Evolutionary conservation across 2,113 vertebrate species (phyloP), one percentile per base, ranked within the genome.

Genomic region (Chloropsis hardwickii): DNA sequence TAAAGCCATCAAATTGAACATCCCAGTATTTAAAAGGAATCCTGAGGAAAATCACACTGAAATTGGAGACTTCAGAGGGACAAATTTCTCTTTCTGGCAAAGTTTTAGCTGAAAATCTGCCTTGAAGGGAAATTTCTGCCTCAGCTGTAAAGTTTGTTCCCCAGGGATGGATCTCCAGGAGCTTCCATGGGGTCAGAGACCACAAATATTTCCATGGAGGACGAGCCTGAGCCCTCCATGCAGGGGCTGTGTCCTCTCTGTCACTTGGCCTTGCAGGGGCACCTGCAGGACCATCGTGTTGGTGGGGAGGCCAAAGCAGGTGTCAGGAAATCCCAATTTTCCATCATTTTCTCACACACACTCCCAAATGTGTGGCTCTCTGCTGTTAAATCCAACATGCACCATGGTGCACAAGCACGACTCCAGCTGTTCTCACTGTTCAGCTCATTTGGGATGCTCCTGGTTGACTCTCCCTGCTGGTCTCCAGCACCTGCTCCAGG

Each of bases 371-470:
- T 74, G 14, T n/a, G 53, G 5, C 25, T 86, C 45, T 57, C 12
- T 74, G 70, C 53, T 83, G 35, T 71, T 89, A 33, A 39, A 78
- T 23, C 42, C 42, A 50, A 45, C 25, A 20, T 2, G 15, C 11
- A 27, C 6, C 0, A 0, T 3, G 12, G 40, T 65, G 72, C 33
- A 23, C 11, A 12, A 62, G 42, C 64, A 69, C 23, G 62, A 0
- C 44, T 62, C 3, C 10, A 12, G 35, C 13, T 1, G 2, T 23
- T 83, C 1, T 45, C 69, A 12, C 17, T 6, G 5, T 20, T 45
- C 51, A n/a, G 73, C 33, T 74, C 12, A 0, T 45, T 64, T 12
- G 14, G 33, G 72, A 11, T 27, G 45, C 6, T 27, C 24, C 67
- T 5, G 10, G 24, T 1, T 40, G 57, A 40, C 11, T 48, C 45